phyloP scores from a whole-genome alignment of 2,113 vertebrate species.

The Malaclemys terrapin region DNA sequence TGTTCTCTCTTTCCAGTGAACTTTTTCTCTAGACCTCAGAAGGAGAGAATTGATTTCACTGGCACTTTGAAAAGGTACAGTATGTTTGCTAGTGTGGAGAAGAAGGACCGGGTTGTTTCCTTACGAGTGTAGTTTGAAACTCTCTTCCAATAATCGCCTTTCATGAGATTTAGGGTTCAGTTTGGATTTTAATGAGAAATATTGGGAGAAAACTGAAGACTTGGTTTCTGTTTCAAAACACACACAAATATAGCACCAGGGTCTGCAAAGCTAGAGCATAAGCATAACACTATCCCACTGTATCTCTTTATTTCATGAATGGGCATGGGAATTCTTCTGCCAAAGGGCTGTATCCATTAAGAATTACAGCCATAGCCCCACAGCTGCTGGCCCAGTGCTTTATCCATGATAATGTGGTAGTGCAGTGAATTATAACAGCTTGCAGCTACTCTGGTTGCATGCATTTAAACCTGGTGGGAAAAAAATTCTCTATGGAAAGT shows the following conservation, averaged over 20 bases:
- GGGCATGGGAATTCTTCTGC: not conserved
- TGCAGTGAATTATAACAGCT: not conserved
- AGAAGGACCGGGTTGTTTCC: not conserved
- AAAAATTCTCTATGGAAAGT: not conserved
- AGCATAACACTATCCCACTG: slow-evolving; percentile 14
- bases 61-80: not conserved
- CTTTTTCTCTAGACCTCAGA: not conserved
- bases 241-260: not conserved
- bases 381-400: not conserved
- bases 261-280: not conserved
- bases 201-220: slow-evolving; percentile 7
- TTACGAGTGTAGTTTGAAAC: not conserved
- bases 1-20: fast-evolving
- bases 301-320: not conserved
- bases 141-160: not conserved
- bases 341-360: not conserved
- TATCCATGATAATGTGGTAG: not conserved
- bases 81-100: not conserved
- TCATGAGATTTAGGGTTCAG: not conserved
- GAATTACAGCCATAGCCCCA: not conserved
- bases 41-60: not conserved
- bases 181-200: not conserved
- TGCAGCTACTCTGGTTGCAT: not conserved
- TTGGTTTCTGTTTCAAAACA: not conserved
- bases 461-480: not conserved